Conservation (phyloP, 2,797 vertebrate genomes). For the Squalus acanthias region DNA sequence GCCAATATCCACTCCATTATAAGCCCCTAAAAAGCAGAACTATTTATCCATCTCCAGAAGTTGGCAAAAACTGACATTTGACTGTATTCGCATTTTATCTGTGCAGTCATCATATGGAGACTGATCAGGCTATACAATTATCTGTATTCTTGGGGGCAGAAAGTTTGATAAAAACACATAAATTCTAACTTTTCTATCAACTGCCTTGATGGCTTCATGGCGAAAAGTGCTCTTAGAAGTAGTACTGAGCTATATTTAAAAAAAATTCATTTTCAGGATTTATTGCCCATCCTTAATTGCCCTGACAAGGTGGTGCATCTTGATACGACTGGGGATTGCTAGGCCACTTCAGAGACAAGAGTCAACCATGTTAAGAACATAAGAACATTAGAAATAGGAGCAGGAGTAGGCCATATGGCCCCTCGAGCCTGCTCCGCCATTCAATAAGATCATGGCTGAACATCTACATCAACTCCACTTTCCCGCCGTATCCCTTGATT, state of each 20-base stretch:
- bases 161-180: background rate
- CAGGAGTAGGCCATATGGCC: background rate
- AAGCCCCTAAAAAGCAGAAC: background rate
- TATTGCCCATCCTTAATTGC: background rate
- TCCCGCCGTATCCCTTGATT: background rate
- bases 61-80: background rate
- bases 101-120: too few species aligned
- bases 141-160: background rate
- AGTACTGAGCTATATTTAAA: background rate
- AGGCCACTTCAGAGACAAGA: background rate
- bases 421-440: too few species aligned
- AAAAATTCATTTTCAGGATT: background rate
- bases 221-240: background rate
- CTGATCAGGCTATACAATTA: background rate
- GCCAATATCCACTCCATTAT: background rate
- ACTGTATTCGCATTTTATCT: background rate
- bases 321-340: background rate
- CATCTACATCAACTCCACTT: background rate
- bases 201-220: background rate
- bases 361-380: background rate
- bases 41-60: background rate
- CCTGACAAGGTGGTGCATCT: background rate
- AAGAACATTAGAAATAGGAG: too few species aligned
- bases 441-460: background rate
- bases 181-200: background rate